These are phyloP conservation scores for Diglossa cyanea DNA, from an alignment of 2,797 vertebrate genomes.

Conservation along the genomic window DNA sequence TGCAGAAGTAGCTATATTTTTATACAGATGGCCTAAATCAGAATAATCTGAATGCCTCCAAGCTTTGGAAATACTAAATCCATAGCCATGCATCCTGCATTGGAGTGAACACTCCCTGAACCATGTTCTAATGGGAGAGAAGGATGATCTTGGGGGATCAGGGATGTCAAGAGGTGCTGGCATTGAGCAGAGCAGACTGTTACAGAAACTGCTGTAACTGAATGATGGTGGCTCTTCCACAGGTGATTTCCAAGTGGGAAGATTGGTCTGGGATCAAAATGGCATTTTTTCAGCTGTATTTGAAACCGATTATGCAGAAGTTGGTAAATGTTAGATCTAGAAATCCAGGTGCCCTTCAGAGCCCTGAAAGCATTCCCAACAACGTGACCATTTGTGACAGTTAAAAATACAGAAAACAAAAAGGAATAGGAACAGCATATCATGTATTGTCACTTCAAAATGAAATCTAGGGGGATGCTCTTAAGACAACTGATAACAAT, in stretches of 20 bases:
- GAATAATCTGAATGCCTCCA: not conserved
- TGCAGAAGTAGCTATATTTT: not conserved
- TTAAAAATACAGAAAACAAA: not conserved
- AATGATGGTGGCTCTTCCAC: not conserved
- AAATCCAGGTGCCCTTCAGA: not conserved
- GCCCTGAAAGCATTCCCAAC: not conserved
- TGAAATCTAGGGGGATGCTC: not conserved
- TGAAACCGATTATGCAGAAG: not conserved
- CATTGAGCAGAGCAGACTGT: not conserved
- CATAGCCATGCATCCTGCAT: not conserved
- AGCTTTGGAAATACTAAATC: not conserved
- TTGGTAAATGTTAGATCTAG: not conserved
- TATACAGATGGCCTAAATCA: not conserved
- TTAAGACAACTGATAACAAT: not conserved
- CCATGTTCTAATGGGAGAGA: rapidly evolving
- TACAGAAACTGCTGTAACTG: not conserved
- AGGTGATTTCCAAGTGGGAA: not conserved
- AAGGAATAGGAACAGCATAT: not conserved
- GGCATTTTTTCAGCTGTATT: not conserved
- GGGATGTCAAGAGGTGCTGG: not conserved
- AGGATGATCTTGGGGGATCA: not conserved
- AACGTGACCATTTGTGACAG: not conserved
- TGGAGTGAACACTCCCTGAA: not conserved
- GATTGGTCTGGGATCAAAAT: not conserved
- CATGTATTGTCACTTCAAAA: not conserved